phyloP scores from a whole-genome alignment of 2,888 invertebrate species.

The Caenorhabditis sp. region DNA sequence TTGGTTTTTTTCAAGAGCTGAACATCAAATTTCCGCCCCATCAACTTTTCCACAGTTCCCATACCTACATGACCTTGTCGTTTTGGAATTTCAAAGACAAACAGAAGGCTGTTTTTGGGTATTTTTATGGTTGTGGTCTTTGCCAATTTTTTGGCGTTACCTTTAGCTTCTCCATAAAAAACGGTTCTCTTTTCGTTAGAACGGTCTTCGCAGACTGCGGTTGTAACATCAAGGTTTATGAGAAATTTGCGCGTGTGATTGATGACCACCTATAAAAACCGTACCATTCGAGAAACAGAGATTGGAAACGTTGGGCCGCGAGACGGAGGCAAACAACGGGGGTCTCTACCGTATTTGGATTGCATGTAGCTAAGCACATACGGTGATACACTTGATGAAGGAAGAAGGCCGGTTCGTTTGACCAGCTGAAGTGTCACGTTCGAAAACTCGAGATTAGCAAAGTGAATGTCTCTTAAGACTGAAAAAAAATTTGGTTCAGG shows the following conservation, averaged over 20 bases:
- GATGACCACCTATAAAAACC: neutral
- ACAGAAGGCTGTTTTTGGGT: no score
- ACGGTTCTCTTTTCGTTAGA: no score
- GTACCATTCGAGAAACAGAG: neutral
- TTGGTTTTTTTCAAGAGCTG: constrained; percentile 1
- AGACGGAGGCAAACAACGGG: constrained; percentile 13
- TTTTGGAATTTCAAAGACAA: no score
- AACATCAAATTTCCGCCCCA: constrained; percentile 3
- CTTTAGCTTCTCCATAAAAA: no score
- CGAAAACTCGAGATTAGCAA: constrained; percentile 1
- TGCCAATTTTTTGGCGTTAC: no score
- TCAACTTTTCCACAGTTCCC: neutral
- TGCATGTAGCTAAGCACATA: constrained; percentile 42
- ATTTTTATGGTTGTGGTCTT: no score
- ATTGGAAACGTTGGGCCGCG: neutral
- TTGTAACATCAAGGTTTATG: no score
- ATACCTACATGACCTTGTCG: no score
- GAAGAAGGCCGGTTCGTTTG: constrained; percentile 31
- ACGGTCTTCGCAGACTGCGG: no score
- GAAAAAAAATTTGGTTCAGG: no score
- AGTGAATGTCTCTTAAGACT: neutral
- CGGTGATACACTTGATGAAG: constrained; percentile 25
- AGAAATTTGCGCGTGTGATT: no score
- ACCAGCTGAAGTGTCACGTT: constrained; percentile 37
- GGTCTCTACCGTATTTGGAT: constrained; percentile 32